Evolutionary conservation across 1,140 invertebrate genomes (phyloP).

Genomic region (Anoplolepis gracilipes): DNA sequence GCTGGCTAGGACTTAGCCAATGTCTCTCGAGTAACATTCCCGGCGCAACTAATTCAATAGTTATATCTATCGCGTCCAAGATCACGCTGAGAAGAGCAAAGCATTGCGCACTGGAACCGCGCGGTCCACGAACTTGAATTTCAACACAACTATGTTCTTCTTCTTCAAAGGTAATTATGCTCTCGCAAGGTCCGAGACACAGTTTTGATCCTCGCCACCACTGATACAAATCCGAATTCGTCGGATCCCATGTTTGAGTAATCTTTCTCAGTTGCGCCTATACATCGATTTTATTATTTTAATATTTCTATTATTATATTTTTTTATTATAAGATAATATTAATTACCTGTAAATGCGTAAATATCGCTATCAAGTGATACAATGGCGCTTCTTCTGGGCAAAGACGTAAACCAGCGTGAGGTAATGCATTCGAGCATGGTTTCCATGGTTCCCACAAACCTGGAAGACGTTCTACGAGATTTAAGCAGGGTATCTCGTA

Average conservation of each 20-base stretch:
- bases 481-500: slow-evolving; percentile 95
- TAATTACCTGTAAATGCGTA: slow-evolving; percentile 89
- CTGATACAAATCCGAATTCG: slow-evolving; percentile 91
- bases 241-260: slow-evolving; percentile 87
- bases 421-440: slow-evolving; percentile 86
- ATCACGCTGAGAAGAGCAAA: slow-evolving; percentile 93
- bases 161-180: slow-evolving; percentile 90
- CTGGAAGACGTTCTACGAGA: slow-evolving; percentile 90
- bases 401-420: slow-evolving; percentile 90
- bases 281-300: neutral
- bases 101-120: slow-evolving; percentile 86
- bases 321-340: slow-evolving; percentile 37
- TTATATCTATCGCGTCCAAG: slow-evolving; percentile 89
- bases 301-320: slow-evolving; percentile 25
- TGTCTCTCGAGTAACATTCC: slow-evolving; percentile 89
- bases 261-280: slow-evolving; percentile 87
- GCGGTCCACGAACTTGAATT: slow-evolving; percentile 91
- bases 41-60: slow-evolving; percentile 89
- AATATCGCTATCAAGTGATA: slow-evolving; percentile 90
- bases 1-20: slow-evolving; percentile 88
- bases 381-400: slow-evolving; percentile 86
- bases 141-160: slow-evolving; percentile 89
- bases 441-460: slow-evolving; percentile 91
- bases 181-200: slow-evolving; percentile 90
- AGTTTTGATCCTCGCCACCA: slow-evolving; percentile 94